These are phyloP conservation scores for Dallia pectoralis DNA, from an alignment of 2,797 vertebrate species.

Conservation along the genomic window DNA sequence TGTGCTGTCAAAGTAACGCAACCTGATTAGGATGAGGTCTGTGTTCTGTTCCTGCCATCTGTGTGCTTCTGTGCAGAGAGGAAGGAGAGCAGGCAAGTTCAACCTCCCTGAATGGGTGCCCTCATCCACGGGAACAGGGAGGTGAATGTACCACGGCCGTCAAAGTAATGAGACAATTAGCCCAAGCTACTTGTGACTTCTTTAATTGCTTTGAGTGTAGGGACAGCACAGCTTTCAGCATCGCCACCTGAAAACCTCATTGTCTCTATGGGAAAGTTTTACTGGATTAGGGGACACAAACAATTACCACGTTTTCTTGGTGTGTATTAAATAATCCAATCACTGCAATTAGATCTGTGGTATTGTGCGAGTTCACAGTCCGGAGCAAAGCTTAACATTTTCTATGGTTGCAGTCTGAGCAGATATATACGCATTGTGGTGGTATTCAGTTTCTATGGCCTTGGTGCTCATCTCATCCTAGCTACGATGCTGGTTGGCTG, in stretches of 20 bases:
- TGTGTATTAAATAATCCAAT: conserved; percentile 27
- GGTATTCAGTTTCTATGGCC: not conserved
- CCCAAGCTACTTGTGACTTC: conserved; percentile 15
- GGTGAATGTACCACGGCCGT: conserved; percentile 5
- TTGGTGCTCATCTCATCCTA: not conserved
- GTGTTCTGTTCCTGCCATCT: conserved; percentile 30
- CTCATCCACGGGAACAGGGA: not conserved
- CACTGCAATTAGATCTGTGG: conserved; percentile 31
- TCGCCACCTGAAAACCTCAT: not conserved
- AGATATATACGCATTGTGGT: conserved; percentile 24
- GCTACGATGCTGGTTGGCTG: conserved; percentile 32
- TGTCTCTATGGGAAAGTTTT: not conserved
- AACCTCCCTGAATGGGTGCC: conserved; percentile 13
- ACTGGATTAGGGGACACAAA: not conserved
- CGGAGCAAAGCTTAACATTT: conserved; percentile 8
- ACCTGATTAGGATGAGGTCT: conserved; percentile 28
- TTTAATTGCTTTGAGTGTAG: not conserved
- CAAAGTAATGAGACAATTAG: conserved; percentile 18
- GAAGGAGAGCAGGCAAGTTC: not conserved
- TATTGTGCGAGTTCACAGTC: conserved; percentile 20
- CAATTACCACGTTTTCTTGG: not conserved
- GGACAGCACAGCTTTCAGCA: not conserved
- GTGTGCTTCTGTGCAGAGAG: not conserved
- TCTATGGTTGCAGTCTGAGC: not conserved
- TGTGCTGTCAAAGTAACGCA: conserved; percentile 4